Evolutionary conservation across 2,113 vertebrate genomes (phyloP), one percentile per base, ranked within the genome.

Genomic region (Ranitomeya variabilis): DNA sequence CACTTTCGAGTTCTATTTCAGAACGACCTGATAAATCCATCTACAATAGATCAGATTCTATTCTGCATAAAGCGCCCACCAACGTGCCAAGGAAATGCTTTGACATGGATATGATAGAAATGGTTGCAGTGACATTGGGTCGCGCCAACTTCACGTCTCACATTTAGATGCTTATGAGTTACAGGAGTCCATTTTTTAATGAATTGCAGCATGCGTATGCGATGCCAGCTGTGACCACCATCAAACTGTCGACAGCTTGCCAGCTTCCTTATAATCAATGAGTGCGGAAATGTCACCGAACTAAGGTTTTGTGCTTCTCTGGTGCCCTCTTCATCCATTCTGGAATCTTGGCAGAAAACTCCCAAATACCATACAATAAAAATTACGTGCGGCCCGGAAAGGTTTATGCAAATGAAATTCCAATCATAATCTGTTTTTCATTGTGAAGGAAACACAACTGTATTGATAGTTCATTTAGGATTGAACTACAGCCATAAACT

Each of bases 201-300:
- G 80, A 89, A 66, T 74, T 84, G 59, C 45, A 23, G 71, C n/a
- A 64, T 77, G 71, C 69, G 84, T 83, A 55, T 89, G 81, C 59
- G 74, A 60, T 89, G 80, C 87, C 87, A 89, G 87, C 87, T 89
- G 87, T 89, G 81, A 83, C 81, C 87, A 78, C 45, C 78, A 60
- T 83, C 15, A 77, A 83, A 83, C 15, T 23, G 71, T 83, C 80
- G 66, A 77, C 81, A 78, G 86, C 80, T 89, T 89, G 87, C 87
- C 87, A 89, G 84, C 23, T 89, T 89, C 87, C 84, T 89, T 84
- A 89, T 52, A 77, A 78, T 77, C 71, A 66, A 82, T 54, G 59
- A 77, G 80, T 84, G 59, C 54, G 80, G 31, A 89, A 89, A 89
- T 89, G 87, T 89, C 87, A 89, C 71, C 84, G 81, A 73, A 21